Conservation (phyloP, 2,888 invertebrate species). For the Dynastes tityus region DNA sequence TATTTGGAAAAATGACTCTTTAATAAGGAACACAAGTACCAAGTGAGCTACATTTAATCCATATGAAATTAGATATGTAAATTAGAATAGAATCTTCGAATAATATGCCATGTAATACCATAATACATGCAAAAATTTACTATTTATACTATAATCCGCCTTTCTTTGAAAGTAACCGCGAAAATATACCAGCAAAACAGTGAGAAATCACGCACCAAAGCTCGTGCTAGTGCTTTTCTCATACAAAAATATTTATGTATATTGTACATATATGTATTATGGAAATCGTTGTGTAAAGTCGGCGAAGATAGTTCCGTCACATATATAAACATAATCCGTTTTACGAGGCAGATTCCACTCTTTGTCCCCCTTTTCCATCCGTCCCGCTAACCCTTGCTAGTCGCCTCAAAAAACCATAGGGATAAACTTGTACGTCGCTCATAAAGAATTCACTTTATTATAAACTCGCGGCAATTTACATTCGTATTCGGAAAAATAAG, state of each 20-base stretch:
- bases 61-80: too few species aligned
- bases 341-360: conserved; percentile 29
- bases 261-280: neutral
- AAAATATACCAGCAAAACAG: neutral
- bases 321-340: conserved; percentile 43
- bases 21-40: too few species aligned
- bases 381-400: too few species aligned
- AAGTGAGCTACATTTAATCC: too few species aligned
- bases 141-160: too few species aligned
- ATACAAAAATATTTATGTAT: too few species aligned
- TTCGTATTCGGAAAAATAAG: conserved; percentile 35
- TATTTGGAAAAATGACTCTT: too few species aligned
- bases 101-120: too few species aligned
- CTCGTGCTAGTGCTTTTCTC: neutral
- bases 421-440: conserved; percentile 40
- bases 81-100: too few species aligned
- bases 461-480: conserved; percentile 45
- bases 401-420: neutral
- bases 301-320: conserved; percentile 37
- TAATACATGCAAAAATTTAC: too few species aligned
- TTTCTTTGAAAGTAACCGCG: too few species aligned
- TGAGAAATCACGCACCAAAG: neutral
- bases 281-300: conserved; percentile 36
- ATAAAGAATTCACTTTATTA: conserved; percentile 46
- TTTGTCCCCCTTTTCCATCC: too few species aligned